phyloP scores from a whole-genome alignment of 2,888 invertebrate species.

The Trypoxylon attenuatum region DNA sequence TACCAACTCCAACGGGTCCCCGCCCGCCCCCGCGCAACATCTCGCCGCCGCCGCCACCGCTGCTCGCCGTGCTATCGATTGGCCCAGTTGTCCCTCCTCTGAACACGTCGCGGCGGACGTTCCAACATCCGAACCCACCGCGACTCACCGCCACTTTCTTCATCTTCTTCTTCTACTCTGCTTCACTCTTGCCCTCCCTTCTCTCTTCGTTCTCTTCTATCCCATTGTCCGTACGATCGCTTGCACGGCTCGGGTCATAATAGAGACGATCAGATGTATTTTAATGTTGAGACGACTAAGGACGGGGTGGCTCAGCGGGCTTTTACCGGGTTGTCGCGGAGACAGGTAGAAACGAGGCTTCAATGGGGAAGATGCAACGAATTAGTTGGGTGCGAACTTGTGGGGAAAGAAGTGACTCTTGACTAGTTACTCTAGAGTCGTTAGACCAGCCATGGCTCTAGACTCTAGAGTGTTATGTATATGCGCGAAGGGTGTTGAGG shows the following conservation, averaged over 20 bases:
- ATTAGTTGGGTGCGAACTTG: background rate
- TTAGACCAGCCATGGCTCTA: too few species aligned
- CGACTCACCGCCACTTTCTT: conserved; percentile 40
- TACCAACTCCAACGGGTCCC: conserved; percentile 14
- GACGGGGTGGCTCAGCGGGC: too few species aligned
- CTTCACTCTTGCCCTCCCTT: conserved; percentile 19
- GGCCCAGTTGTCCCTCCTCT: conserved; percentile 71
- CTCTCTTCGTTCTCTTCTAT: background rate
- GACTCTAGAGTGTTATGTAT: too few species aligned
- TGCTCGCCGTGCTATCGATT: conserved; percentile 65
- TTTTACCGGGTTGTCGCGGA: background rate
- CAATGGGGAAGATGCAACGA: background rate
- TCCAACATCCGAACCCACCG: conserved; percentile 58
- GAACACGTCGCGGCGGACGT: conserved; percentile 52
- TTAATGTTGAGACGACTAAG: too few species aligned
- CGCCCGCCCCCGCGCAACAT: conserved; percentile 34
- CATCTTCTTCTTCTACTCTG: conserved; percentile 26
- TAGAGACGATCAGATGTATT: background rate
- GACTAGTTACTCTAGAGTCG: too few species aligned
- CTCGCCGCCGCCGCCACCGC: conserved; percentile 50
- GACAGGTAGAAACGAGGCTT: background rate
- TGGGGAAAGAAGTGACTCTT: background rate
- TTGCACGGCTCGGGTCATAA: background rate
- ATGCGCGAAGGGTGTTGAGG: background rate
- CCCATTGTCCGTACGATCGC: background rate